Evolutionary conservation across 2,888 invertebrate genomes (phyloP).

Genomic region (Pollenia amentaria): DNA sequence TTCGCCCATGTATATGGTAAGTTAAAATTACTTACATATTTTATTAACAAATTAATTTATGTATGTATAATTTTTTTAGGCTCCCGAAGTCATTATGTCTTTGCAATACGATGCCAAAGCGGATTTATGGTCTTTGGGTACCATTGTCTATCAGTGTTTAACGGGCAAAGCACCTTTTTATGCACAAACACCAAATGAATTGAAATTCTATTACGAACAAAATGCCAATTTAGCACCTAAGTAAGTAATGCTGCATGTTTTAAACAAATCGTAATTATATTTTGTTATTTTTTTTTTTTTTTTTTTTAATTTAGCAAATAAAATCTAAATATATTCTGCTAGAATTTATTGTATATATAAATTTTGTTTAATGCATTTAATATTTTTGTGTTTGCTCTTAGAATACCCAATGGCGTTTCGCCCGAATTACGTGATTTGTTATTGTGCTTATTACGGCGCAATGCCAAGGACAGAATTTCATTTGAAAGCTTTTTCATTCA

Average conservation of each 20-base stretch:
- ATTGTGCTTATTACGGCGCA: slow-evolving; percentile 93
- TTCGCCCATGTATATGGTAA: slow-evolving; percentile 99
- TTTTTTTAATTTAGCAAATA: slow-evolving; percentile 7
- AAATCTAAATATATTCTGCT: slow-evolving; percentile 57
- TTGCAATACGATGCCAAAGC: slow-evolving; percentile 99
- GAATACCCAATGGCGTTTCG: slow-evolving; percentile 97
- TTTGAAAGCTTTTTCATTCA: slow-evolving; percentile 98
- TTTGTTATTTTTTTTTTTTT: slow-evolving; percentile 35
- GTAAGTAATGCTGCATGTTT: slow-evolving; percentile 86
- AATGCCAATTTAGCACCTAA: slow-evolving; percentile 95
- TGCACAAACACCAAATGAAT: slow-evolving; percentile 98
- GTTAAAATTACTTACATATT: slow-evolving; percentile 44
- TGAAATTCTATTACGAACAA: slow-evolving; percentile 98
- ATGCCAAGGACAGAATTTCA: slow-evolving; percentile 97
- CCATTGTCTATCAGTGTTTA: slow-evolving; percentile 99
- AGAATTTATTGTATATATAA: slow-evolving; percentile 19
- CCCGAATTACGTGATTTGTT: slow-evolving; percentile 94
- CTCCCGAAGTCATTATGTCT: slow-evolving; percentile 99
- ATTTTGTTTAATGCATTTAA: slow-evolving; percentile 53
- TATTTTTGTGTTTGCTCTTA: slow-evolving; percentile 82
- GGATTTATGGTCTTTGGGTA: slow-evolving; percentile 99
- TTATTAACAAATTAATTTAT: not conserved
- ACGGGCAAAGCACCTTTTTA: slow-evolving; percentile 99
- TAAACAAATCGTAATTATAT: slow-evolving; percentile 15
- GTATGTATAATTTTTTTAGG: slow-evolving; percentile 85